These are phyloP conservation scores for Drosophila anceps DNA, from an alignment of 2,888 invertebrate genomes.

Conservation along the genomic window DNA sequence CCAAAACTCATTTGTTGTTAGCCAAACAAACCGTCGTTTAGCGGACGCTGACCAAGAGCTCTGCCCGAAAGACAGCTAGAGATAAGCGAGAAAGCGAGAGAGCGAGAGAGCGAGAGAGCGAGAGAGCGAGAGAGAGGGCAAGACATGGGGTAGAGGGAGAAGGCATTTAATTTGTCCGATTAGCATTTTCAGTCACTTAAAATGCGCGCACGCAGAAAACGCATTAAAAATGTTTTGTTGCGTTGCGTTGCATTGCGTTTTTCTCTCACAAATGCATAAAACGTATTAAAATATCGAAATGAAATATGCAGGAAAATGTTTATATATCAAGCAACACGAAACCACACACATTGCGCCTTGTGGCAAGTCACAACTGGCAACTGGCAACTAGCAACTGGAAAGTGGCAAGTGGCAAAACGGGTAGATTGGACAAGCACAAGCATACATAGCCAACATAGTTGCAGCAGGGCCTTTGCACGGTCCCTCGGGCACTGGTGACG, in stretches of 20 bases:
- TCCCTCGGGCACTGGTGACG: conserved; percentile 33
- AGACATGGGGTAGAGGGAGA: background rate
- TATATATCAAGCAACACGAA: conserved; percentile 47
- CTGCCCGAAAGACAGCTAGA: conserved; percentile 15
- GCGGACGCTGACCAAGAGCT: conserved; percentile 46
- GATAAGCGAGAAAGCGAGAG: conserved; percentile 1
- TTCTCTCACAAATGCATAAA: conserved; percentile 52
- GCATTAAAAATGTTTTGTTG: conserved; percentile 72
- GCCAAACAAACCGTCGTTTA: conserved; percentile 76
- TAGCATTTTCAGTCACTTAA: conserved; percentile 78
- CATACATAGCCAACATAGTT: background rate
- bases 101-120: background rate
- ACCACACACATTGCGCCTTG: conserved; percentile 44
- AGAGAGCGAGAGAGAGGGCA: background rate
- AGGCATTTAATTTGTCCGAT: conserved; percentile 78
- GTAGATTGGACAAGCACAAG: conserved; percentile 19
- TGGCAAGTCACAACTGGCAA: conserved; percentile 6
- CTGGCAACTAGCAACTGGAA: background rate
- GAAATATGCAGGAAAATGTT: conserved; percentile 61
- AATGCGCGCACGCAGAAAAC: conserved; percentile 81
- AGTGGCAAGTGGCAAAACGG: conserved; percentile 16
- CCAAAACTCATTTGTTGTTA: conserved; percentile 48
- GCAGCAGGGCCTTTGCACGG: too few relatives aligned
- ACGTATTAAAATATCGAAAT: conserved; percentile 47
- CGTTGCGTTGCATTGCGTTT: conserved; percentile 19